Evolutionary conservation across 2,113 vertebrate species (phyloP), one percentile per base, ranked within the genome.

Genomic region (Pampusana beccarii): DNA sequence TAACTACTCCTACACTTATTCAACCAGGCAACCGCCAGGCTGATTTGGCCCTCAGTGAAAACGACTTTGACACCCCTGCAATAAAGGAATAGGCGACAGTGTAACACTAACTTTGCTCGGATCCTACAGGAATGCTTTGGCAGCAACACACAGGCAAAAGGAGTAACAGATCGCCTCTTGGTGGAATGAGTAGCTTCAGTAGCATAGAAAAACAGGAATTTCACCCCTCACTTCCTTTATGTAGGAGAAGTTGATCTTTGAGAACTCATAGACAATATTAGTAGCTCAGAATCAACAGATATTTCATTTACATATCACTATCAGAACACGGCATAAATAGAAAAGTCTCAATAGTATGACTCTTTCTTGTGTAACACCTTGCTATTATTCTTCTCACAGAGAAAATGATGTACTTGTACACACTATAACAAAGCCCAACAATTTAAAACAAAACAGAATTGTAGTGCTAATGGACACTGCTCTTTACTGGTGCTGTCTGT

Each of bases 61-160:
- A 46, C 9, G 44, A 46, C 17, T 46, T 46, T 46, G 44, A 46
- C 44, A 46, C 18, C 18, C 44, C 44, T 46, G 44, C 44, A 58
- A 28, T 2, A 70, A 61, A 91, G 31, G 9, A 73, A 33, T 64
- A 70, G 61, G 70, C 11, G 14, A 42, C 0, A 0, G 1, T 26
- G 44, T 6, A 80, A 81, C 16, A 42, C 16, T 29, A 60, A 46
- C 13, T 6, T 11, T 6, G 15, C 50, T 73, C 50, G 53, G 33
- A 80, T 26, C 7, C 13, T 60, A 42, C 9, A 15, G 40, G 31
- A 69, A 73, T 20, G 57, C 31, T 94, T 34, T 36, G 44, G 60
- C 50, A 78, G 20, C 3, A 4, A 58, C 16, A 46, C 28, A 46
- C 28, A 33, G 15, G 50, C 31, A n/a, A 66, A 87, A 44, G n/a